Evolutionary conservation across 2,888 invertebrate genomes (phyloP).

Genomic region (Apoda limacodes): DNA sequence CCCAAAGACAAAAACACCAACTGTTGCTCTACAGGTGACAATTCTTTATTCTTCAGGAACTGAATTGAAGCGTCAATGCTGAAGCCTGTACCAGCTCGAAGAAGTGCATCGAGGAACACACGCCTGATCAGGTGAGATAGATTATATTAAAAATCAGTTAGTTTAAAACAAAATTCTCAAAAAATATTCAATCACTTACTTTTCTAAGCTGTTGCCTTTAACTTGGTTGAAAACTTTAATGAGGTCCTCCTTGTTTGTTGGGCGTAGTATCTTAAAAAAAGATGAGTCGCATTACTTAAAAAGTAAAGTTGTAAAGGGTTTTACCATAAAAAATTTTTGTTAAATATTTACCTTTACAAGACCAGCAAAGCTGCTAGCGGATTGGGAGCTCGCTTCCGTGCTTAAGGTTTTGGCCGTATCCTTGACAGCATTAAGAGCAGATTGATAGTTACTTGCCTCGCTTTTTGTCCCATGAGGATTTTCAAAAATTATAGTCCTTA

Average conservation of each 20-base stretch:
- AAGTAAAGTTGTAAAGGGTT: constrained; percentile 1
- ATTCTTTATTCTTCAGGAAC: constrained; percentile 74
- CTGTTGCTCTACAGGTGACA: constrained; percentile 67
- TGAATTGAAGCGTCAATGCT: constrained; percentile 77
- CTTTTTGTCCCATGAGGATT: constrained; percentile 69
- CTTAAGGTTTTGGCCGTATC: constrained; percentile 71
- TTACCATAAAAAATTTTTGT: background rate
- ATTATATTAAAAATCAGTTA: constrained; percentile 2
- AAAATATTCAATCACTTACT: constrained; percentile 33
- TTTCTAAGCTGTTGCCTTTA: constrained; percentile 69
- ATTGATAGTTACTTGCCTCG: constrained; percentile 62
- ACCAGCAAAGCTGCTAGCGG: constrained; percentile 75
- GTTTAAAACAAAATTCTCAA: background rate
- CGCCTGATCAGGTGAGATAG: constrained; percentile 64
- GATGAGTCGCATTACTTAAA: constrained; percentile 3
- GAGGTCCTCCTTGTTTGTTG: constrained; percentile 76
- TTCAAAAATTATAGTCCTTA: constrained; percentile 78
- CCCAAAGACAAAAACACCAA: constrained; percentile 77
- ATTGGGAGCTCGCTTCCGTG: constrained; percentile 72
- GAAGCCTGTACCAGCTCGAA: constrained; percentile 82
- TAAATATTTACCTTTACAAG: constrained; percentile 67
- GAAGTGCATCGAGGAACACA: constrained; percentile 84
- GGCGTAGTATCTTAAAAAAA: constrained; percentile 72
- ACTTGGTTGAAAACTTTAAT: constrained; percentile 75
- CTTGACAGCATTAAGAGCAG: constrained; percentile 69